Percentiles rank a stretch among this genome's conserved stretches.
phyloP scores from a whole-genome alignment of 2,888 invertebrate genomes.

The Marasmarcha lunaedactyla region DNA sequence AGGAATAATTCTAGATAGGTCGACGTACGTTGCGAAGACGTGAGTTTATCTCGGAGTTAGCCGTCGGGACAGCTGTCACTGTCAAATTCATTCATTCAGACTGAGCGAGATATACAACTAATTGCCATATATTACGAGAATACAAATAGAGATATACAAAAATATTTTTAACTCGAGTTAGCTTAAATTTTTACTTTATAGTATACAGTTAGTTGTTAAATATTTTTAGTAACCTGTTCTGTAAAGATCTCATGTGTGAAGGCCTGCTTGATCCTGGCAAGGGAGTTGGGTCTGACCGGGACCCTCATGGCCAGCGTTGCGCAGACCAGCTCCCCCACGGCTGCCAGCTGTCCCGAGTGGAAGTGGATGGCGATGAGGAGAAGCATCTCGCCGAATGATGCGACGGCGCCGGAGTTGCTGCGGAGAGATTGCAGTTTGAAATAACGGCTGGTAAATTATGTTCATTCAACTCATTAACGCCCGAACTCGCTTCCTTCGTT shows the following conservation, averaged over 20 bases:
- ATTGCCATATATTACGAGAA: too few species aligned
- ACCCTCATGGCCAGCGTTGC: constrained; percentile 96
- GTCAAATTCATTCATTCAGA: too few species aligned
- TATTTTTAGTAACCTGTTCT: constrained; percentile 92
- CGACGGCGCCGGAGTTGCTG: constrained; percentile 84
- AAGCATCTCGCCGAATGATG: constrained; percentile 95
- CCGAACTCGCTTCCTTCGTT: too few species aligned
- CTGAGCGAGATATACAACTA: too few species aligned
- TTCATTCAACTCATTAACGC: not conserved
- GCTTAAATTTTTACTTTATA: too few species aligned
- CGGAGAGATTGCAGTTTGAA: constrained; percentile 13
- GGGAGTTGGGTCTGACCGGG: constrained; percentile 86
- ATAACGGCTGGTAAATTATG: not conserved
- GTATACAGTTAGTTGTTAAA: too few species aligned
- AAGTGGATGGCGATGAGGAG: constrained; percentile 97
- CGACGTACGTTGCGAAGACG: too few species aligned
- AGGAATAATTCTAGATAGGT: too few species aligned
- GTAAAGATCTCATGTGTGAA: constrained; percentile 98
- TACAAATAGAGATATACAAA: too few species aligned
- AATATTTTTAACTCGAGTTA: too few species aligned
- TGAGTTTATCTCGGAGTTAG: too few species aligned
- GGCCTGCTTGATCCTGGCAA: constrained; percentile 90
- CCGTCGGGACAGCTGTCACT: too few species aligned
- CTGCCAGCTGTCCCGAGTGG: constrained; percentile 92
- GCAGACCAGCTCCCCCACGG: constrained; percentile 94